A percentile compares a stretch with the other conserved stretches of the same genome.
Conservation (phyloP, 2,888 invertebrate species). For the Archaeoteleia sp. region DNA sequence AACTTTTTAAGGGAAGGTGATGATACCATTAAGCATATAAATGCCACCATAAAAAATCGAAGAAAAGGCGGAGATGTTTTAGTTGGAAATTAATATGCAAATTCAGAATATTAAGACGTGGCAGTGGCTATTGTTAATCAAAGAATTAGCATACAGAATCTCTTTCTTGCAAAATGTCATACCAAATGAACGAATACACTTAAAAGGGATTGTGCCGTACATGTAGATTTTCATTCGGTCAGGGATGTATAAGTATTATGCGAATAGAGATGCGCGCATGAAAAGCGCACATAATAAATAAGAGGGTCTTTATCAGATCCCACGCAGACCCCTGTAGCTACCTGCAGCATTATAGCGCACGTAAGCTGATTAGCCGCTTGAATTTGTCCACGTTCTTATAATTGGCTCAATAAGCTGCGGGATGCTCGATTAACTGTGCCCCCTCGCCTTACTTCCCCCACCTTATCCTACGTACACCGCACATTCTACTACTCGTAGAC, state of each 20-base stretch:
- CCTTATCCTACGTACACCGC: constrained; percentile 33
- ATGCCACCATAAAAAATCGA: no score
- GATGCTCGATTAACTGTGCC: constrained; percentile 61
- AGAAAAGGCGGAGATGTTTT: no score
- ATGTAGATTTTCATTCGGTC: constrained; percentile 14
- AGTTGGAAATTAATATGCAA: constrained; percentile 61
- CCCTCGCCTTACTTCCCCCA: constrained; percentile 46
- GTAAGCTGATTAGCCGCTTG: constrained; percentile 73
- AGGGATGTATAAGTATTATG: not conserved
- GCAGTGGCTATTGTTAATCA: constrained; percentile 66
- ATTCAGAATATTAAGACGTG: constrained; percentile 64
- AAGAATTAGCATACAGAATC: constrained; percentile 71
- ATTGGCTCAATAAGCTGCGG: constrained; percentile 67
- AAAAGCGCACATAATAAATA: constrained; percentile 67
- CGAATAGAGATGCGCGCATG: constrained; percentile 15
- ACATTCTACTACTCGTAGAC: constrained; percentile 1
- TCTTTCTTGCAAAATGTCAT: constrained; percentile 58
- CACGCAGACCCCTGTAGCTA: constrained; percentile 66
- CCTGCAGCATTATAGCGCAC: constrained; percentile 65
- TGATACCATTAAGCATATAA: no score
- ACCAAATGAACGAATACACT: no score
- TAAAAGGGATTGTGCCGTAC: constrained; percentile 1
- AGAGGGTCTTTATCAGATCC: constrained; percentile 71
- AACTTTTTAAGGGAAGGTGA: no score
- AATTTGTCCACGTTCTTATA: constrained; percentile 73